Base-by-base conservation (phyloP, 2,797 vertebrate genomes). In the Eptatretus atami region DNA sequence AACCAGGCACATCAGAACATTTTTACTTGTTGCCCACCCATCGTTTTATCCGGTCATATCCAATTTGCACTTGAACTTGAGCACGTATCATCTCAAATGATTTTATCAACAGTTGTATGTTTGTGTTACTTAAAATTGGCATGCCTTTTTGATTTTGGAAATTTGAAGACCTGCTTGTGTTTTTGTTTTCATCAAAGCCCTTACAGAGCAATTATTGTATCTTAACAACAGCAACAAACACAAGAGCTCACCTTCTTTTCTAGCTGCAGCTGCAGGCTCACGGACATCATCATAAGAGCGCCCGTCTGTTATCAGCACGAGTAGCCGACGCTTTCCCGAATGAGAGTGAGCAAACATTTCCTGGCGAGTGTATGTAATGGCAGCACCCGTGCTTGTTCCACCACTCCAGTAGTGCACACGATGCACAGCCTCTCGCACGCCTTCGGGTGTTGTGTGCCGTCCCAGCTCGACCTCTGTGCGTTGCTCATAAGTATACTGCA, bases 401-500 rank as follows among this genome's bases (percentile, higher is more conserved):
- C 92, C 92, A 0, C 92, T 98, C 92, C 92, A 98, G 72, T 98
- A 98, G 66, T 78, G 80, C 71, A 96, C 80, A 69, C 79, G 78
- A 67, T 79, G 86, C 70, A 98, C 83, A 63, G 92, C 88, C 0
- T 75, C 82, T 63, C 93, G 76, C 68, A 98, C 67, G 1, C 86
- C 84, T 0, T 79, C 73, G 72, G 90, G 95, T 3, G 75, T 77
- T 74, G 75, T 76, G 74, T 93, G 75, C 70, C 81, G 74, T n/a
- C 84, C 83, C 0, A 98, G 87, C 65, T 78, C 79, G 25, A 98
- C 93, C 76, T 98, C 92, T 63, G 96, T 76, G 71, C 88, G 74
- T 73, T 96, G 92, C 72, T 98, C 86, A 0, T 98, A 98, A 15
- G 92, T 96, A 74, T 98, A 98, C 75, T 98, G 92, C 70, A 96